Evolutionary conservation across 2,888 invertebrate genomes (phyloP).

Genomic region (Julus scandinavius): DNA sequence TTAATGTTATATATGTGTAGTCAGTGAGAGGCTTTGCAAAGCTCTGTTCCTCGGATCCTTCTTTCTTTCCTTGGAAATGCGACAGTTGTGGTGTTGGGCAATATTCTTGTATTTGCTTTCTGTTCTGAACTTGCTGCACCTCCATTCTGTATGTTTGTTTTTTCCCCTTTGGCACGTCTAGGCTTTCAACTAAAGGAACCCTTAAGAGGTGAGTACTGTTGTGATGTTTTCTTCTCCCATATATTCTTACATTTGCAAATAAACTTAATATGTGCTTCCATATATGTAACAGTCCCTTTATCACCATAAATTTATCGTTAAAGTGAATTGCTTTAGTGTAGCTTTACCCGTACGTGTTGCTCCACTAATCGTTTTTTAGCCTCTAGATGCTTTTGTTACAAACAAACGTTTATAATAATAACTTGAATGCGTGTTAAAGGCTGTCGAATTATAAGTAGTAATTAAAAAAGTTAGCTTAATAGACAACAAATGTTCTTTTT

Average conservation of each 20-base stretch:
- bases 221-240: neutral
- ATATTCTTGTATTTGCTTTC: neutral
- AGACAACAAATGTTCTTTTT: neutral
- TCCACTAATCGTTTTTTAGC: neutral
- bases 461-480: neutral
- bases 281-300: too few relatives aligned
- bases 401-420: neutral
- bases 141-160: constrained; percentile 52
- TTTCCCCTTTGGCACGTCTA: constrained; percentile 40
- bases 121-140: constrained; percentile 3
- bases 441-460: too few relatives aligned
- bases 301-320: neutral
- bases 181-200: constrained; percentile 56
- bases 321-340: neutral
- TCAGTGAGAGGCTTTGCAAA: neutral
- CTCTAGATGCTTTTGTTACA: neutral
- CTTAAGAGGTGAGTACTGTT: constrained; percentile 54
- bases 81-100: neutral
- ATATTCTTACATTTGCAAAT: neutral
- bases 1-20: neutral
- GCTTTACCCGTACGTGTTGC: neutral
- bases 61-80: neutral
- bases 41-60: neutral
- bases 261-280: too few relatives aligned
- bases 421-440: neutral